Base-by-base conservation (phyloP, 2,113 vertebrate genomes). In the Fregetta grallaria region DNA sequence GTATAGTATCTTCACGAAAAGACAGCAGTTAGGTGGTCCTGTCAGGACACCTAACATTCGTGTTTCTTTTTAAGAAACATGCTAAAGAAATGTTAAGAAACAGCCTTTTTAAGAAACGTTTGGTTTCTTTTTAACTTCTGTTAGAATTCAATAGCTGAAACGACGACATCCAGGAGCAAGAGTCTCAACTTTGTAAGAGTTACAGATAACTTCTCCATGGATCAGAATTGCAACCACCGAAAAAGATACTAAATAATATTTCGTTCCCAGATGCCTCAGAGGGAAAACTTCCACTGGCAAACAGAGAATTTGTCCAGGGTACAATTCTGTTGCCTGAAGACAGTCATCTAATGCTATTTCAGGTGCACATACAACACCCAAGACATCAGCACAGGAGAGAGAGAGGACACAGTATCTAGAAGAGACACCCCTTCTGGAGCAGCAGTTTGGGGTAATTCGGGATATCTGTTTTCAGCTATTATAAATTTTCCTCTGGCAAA, bases 101-200 rank as follows among this genome's bases (percentile, higher is more conserved):
- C 18, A 23, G 18, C 10, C 10, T 15, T 45, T 70, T 71, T 18
- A 71, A 63, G 56, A 29, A 78, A 80, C 7, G 40, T 40, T 11
- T 45, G 13, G 3, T 27, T 72, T 83, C 32, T n/a, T 74, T 83
- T 52, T 27, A 56, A 67, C 49, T 55, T 18, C 36, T 70, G 20
- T 59, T 49, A 66, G 19, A 84, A 89, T 62, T 40, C 53, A 56
- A 19, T 17, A 80, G 38, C 27, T 36, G 52, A 71, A 76, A 40
- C 8, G 8, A 42, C 1, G 5, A 27, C 29, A 73, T 26, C 26
- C 65, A 53, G 45, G 15, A 72, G 21, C n/a, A 32, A 0, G 0
- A 32, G 22, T 11, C 36, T 63, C 45, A 36, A 11, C 34, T 50
- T 40, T 25, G 6, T n/a, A 32, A 56, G 27, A 45, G 29, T 56